Base-by-base conservation (phyloP, 2,797 vertebrate species). In the Propithecus deckenii region DNA sequence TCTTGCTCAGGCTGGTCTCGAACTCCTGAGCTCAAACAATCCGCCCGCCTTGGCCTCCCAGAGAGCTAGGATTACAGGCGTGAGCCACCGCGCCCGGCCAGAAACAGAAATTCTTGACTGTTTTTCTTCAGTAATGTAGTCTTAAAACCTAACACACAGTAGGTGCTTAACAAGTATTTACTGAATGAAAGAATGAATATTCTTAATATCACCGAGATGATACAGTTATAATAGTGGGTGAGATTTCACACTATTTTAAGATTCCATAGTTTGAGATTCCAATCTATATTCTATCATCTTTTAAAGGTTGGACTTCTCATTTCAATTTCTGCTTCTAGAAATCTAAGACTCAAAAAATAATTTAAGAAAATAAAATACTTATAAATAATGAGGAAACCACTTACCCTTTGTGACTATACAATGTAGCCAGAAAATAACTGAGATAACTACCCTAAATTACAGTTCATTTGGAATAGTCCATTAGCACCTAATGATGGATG, bases 351-450 rank as follows among this genome's bases (percentile, higher is more conserved):
- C 52, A 80, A 83, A 67, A 3, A 8, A 79, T 65, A 48, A 93
- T 83, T 93, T 83, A 84, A 75, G 25, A 14, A 86, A 95, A 59
- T 76, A 93, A 94, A 97, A 59, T 79, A 38, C 14, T 57, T 94
- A 72, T 2, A 55, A 94, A 84, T 20, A 95, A 69, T 57, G 83
- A 79, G 46, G 10, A 90, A 97, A 35, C 30, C 35, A 86, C 18
- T 74, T 90, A 67, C 17, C 35, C 10, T 84, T 83, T 94, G 57
- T 59, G 83, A 74, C 41, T 67, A 41, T 75, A 92, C 96, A 91
- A 57, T 35, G 2, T 76, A 91, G 28, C 10, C 30, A 78, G 59
- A 74, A 89, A 78, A 87, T 85, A 86, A 74, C 8, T 41, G 50
- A 22, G 38, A 35, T 76, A 41, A 79, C 23, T 61, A n/a, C 55